A percentile compares a stretch with the other conserved stretches of the same genome.
Evolutionary conservation across 2,888 invertebrate species (phyloP).

Genomic region (Andrena flavipes): DNA sequence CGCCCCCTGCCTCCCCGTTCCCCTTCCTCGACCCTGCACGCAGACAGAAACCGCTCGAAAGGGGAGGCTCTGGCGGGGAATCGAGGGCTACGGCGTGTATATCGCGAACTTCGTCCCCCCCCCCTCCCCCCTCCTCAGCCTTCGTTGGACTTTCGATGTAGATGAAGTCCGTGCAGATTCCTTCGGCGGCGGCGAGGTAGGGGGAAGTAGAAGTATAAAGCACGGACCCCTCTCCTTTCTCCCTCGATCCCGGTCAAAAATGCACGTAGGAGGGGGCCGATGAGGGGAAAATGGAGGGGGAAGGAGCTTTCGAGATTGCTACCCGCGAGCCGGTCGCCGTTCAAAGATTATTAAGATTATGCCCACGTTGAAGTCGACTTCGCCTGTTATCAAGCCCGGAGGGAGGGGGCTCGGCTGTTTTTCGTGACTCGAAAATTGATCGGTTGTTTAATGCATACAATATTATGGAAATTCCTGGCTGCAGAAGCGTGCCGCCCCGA

Average conservation of each 20-base stretch:
- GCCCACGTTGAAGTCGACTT: not conserved
- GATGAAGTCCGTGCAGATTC: conserved; percentile 55
- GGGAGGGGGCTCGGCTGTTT: not conserved
- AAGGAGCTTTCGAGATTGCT: conserved; percentile 30
- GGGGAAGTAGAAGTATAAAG: conserved; percentile 27
- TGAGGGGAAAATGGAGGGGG: not conserved
- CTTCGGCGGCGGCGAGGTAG: conserved; percentile 1
- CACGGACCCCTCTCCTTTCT: conserved; percentile 21
- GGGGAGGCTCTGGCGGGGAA: conserved; percentile 48
- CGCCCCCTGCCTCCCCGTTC: conserved; percentile 27
- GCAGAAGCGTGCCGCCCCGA: not conserved
- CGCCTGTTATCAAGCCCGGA: not conserved
- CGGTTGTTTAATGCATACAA: conserved; percentile 14
- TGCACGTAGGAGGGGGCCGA: not conserved
- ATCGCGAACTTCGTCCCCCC: conserved; percentile 57
- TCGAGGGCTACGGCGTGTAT: conserved; percentile 41
- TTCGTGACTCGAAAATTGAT: conserved; percentile 18
- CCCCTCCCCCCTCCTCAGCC: not conserved
- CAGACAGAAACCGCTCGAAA: conserved; percentile 63
- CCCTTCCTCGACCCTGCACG: conserved; percentile 41
- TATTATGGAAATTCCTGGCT: conserved; percentile 12
- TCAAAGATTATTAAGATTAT: conserved; percentile 8
- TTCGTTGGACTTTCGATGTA: conserved; percentile 41
- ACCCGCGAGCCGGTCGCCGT: not conserved
- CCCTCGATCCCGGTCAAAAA: conserved; percentile 17